Conservation (phyloP, 2,113 vertebrate genomes). For the Suncus etruscus region DNA sequence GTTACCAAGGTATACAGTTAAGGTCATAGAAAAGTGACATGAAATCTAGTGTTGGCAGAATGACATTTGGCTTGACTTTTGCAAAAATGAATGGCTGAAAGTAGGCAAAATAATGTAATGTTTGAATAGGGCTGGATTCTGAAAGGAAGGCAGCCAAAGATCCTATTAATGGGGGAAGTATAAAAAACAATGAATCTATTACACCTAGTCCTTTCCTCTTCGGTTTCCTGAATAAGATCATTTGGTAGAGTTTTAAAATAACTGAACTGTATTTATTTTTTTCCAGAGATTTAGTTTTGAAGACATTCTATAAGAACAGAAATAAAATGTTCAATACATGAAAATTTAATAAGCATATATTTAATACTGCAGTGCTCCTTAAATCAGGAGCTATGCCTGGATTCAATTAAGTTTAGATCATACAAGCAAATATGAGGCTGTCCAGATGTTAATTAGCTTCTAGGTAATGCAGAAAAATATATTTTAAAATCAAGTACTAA, state of each 20-base stretch:
- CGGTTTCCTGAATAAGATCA: slow-evolving; percentile 74
- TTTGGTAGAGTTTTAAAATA: slow-evolving; percentile 81
- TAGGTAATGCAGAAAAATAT: background rate
- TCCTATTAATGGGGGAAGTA: slow-evolving; percentile 28
- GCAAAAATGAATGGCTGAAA: slow-evolving; percentile 52
- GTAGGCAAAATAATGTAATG: slow-evolving; percentile 61
- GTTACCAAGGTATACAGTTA: slow-evolving; percentile 60
- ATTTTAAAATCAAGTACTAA: too few relatives aligned
- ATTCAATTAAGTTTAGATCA: background rate
- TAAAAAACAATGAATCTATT: slow-evolving; percentile 64
- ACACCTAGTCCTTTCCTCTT: slow-evolving; percentile 35
- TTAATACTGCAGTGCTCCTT: background rate
- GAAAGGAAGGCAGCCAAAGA: slow-evolving; percentile 61
- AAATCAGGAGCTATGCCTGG: background rate
- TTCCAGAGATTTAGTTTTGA: slow-evolving; percentile 60
- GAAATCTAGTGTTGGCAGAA: slow-evolving; percentile 52
- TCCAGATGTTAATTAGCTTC: background rate
- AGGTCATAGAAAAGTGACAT: slow-evolving; percentile 72
- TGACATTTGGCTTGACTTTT: slow-evolving; percentile 62
- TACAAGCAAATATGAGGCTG: background rate
- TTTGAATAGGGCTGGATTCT: slow-evolving; percentile 72
- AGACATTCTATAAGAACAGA: slow-evolving; percentile 27
- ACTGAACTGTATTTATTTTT: slow-evolving; percentile 80
- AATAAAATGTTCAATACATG: slow-evolving; percentile 48
- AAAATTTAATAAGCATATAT: background rate